Base-by-base conservation (phyloP, 1,140 invertebrate genomes). In the Capitella teleta region DNA sequence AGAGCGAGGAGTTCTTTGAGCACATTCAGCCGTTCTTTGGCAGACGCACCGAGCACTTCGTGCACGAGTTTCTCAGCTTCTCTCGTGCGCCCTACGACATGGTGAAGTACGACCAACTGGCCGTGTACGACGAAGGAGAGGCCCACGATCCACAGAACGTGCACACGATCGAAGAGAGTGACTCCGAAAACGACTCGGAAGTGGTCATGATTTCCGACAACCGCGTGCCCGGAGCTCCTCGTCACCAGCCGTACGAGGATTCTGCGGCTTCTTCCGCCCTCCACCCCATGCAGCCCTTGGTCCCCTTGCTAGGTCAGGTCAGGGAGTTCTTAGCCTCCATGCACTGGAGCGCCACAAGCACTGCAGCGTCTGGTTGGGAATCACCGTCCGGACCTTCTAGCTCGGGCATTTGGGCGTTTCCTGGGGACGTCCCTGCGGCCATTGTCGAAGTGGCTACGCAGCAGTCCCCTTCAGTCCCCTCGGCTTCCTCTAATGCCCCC, bases 61-160 rank as follows among this genome's bases (percentile, higher is more conserved):
- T 88, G 30, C 87, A 93, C 60, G 91, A 96, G 65, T 78, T 95
- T 51, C 82, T 83, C 54, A 81, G 80, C 64, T 96, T 87, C 76
- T 87, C 89, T 32, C 78, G 80, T 24, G 86, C 85, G 6, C 84
- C 86, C 0, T 87, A 82, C 65, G 86, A 89, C 60, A 80, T 93
- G 76, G 73, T 81, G 41, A 83, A 82, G 2, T 78, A 76, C 60
- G 76, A 77, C 54, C 48, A 57, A 23, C 57, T 67, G 47, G 67
- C 66, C 14, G 52, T 64, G 16, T 77, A 77, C 60, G 55, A 54
- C 49, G 28, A 51, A 47, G 21, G 47, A 49, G 38, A 19, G 24
- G 34, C 42, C 37, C 23, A 48, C 37, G 6, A 45, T 37, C 23
- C 5, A 25, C 23, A 34, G 10, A 28, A 28, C n/a, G 25, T 47